Evolutionary conservation across 2,888 invertebrate species (phyloP).

Genomic region (Lasioglossum zephyrum): DNA sequence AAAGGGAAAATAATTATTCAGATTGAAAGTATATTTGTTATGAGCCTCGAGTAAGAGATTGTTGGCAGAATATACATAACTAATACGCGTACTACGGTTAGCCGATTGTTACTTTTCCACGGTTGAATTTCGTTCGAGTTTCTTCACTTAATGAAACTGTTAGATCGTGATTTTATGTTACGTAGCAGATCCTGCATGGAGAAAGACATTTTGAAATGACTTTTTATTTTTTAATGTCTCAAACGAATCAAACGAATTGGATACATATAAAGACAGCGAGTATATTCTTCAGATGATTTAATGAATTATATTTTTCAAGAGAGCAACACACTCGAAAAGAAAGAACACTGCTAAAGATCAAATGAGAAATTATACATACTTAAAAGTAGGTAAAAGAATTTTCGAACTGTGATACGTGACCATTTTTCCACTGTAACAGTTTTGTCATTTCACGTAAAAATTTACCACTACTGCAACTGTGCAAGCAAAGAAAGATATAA

Average conservation of each 20-base stretch:
- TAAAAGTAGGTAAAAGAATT: slow-evolving; percentile 31
- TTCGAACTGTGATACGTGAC: slow-evolving; percentile 62
- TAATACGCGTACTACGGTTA: neutral
- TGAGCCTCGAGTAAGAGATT: slow-evolving; percentile 18
- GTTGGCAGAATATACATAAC: slow-evolving; percentile 21
- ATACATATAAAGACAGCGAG: slow-evolving; percentile 4
- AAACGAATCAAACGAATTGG: neutral
- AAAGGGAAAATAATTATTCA: neutral
- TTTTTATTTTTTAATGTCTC: neutral
- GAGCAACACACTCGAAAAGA: neutral
- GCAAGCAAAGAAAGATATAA: slow-evolving; percentile 11
- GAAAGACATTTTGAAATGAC: slow-evolving; percentile 23
- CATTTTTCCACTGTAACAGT: slow-evolving; percentile 46
- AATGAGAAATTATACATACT: slow-evolving; percentile 20
- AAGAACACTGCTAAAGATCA: slow-evolving; percentile 2
- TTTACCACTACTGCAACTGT: slow-evolving; percentile 5
- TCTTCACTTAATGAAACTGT: neutral
- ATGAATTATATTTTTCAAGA: slow-evolving; percentile 32
- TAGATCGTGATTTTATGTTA: neutral
- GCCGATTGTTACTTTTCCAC: slow-evolving; percentile 12
- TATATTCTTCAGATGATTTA: slow-evolving; percentile 11
- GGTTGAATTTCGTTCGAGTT: neutral
- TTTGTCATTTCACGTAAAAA: slow-evolving; percentile 24
- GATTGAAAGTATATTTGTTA: slow-evolving; percentile 40
- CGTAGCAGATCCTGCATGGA: neutral